Base-by-base conservation (phyloP, 2,888 invertebrate species). In the Ischnura elegans region DNA sequence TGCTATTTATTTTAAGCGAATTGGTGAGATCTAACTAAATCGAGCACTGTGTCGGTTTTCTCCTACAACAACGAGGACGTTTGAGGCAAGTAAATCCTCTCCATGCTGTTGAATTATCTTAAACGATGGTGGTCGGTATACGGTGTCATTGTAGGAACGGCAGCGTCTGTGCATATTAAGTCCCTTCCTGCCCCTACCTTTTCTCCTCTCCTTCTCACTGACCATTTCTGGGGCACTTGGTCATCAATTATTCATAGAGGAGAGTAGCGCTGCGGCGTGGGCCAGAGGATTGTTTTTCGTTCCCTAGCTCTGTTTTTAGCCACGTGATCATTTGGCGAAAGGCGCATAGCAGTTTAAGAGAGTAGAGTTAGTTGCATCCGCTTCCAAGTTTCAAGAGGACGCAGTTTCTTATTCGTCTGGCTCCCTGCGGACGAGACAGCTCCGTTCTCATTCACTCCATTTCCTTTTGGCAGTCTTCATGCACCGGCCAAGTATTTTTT, bases 161-260 rank as follows among this genome's bases (percentile, higher is more conserved):
- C 36, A 5, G 13, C 25, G 13, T 76, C 36, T 13, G 36, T 36
- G 36, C 16, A 13, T 19, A 76, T 76, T 29, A 25, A 36, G 4
- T n/a, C 3, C 36, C 76, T 10, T 13, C 36, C 8, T 36, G 36
- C 4, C 36, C 25, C 29, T 66, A 29, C 8, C 6, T n/a, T 66
- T 29, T 29, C 29, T 66, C 29, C n/a, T 76, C 29, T 36, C 76
- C 76, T 76, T 36, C 8, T 25, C 16, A 16, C 29, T 76, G 76
- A 76, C 76, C 29, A 76, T 76, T 76, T 76, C 76, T 76, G 36
- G 76, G 36, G 76, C 36, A 76, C 36, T 76, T 76, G 76, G 36
- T 76, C 76, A 76, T 76, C 36, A 76, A 76, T 76, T 76, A 76
- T 76, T 76, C 76, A 76, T 36, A 76, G 76, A 36, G 76, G 76